phyloP scores from a whole-genome alignment of 2,888 invertebrate genomes.

The Harpalus rubripes region DNA sequence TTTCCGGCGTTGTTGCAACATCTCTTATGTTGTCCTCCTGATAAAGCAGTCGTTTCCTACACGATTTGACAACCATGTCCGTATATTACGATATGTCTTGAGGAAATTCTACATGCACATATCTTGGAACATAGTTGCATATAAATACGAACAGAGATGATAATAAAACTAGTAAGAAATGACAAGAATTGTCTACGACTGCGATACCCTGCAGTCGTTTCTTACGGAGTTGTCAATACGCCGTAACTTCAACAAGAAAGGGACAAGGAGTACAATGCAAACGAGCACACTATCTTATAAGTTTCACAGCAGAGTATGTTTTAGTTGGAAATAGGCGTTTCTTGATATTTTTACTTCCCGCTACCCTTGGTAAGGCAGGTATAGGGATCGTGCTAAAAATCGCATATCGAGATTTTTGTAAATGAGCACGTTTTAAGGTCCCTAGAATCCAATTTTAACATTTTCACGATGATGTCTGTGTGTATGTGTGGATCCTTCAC shows the following conservation, averaged over 20 bases:
- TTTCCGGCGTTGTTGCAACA: neutral
- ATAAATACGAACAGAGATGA: conserved; percentile 30
- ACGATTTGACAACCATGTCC: conserved; percentile 27
- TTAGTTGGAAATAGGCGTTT: no score
- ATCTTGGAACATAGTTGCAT: neutral
- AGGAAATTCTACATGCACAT: conserved; percentile 12
- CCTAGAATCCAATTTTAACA: no score
- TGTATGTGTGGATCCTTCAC: no score
- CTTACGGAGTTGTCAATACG: conserved; percentile 39
- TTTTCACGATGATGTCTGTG: no score
- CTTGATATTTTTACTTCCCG: no score
- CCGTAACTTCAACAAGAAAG: neutral
- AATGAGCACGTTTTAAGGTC: no score
- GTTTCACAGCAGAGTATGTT: neutral
- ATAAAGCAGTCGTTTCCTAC: conserved; percentile 26
- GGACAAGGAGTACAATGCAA: neutral
- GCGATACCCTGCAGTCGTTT: conserved; percentile 24
- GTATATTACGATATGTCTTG: conserved; percentile 8
- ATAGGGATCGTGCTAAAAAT: no score
- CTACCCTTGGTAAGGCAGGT: no score
- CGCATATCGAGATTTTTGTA: no score
- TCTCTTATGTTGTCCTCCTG: neutral
- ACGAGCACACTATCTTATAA: neutral
- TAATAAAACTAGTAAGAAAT: conserved; percentile 46
- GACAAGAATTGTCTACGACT: conserved; percentile 22